Percentiles rank a stretch among this genome's conserved stretches.
These are phyloP conservation scores for Bujurquina vittata DNA, from an alignment of 2,113 vertebrate species.

Conservation along the genomic window DNA sequence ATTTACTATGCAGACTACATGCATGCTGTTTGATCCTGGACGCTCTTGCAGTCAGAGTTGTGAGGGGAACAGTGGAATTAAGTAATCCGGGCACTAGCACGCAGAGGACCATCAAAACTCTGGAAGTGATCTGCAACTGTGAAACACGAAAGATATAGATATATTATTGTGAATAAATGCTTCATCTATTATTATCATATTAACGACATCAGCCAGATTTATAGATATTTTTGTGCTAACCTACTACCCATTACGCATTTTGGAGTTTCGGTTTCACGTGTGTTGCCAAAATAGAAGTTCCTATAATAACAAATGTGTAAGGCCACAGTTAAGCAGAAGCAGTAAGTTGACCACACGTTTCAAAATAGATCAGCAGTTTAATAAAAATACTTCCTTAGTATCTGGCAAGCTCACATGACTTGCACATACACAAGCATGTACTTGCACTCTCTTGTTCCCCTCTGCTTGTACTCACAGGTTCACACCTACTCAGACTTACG, in stretches of 20 bases:
- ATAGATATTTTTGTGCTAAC: background rate
- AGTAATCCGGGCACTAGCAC: background rate
- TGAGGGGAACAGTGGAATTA: background rate
- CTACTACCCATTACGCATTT: background rate
- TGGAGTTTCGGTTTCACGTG: background rate
- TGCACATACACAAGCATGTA: slow-evolving; percentile 27
- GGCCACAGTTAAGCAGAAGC: background rate
- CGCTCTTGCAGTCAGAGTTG: background rate
- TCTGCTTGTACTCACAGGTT: slow-evolving; percentile 40
- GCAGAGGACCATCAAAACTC: background rate
- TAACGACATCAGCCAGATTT: background rate
- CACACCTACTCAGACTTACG: slow-evolving; percentile 7
- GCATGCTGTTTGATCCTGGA: background rate
- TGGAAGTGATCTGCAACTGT: background rate
- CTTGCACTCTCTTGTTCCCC: slow-evolving; percentile 19
- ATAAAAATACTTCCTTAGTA: background rate
- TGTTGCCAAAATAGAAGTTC: background rate
- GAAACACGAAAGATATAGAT: background rate
- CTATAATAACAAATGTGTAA: background rate
- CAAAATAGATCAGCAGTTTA: slow-evolving; percentile 2
- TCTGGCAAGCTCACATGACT: background rate
- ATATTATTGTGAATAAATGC: background rate
- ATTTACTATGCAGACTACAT: background rate
- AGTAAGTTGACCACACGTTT: background rate
- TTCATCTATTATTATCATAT: background rate